phyloP scores from a whole-genome alignment of 2,113 vertebrate species.

The Oryctolagus cuniculus region DNA sequence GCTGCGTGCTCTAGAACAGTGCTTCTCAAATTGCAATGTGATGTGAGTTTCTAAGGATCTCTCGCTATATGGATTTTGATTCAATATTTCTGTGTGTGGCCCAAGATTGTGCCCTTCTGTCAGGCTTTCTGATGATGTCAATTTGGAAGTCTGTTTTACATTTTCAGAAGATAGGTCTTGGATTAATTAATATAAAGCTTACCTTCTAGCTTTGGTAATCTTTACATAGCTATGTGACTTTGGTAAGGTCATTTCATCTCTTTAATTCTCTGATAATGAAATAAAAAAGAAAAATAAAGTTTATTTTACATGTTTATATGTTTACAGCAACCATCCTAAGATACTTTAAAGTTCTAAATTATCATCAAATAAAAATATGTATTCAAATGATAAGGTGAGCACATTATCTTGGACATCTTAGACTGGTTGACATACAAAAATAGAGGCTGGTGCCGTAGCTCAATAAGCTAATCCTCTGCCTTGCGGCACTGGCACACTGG shows the following conservation, averaged over 20 bases:
- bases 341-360: not conserved
- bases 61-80: not conserved
- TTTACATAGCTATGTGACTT: not conserved
- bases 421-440: not conserved
- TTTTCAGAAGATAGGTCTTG: not conserved
- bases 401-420: constrained; percentile 5
- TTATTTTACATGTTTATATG: not conserved
- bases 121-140: no score
- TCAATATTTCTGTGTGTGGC: not conserved
- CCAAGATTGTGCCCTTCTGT: not conserved
- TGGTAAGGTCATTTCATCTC: not conserved
- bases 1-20: not conserved
- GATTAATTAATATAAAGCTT: not conserved
- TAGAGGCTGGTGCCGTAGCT: no score
- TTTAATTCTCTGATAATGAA: not conserved
- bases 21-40: not conserved
- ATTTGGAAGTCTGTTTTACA: rapidly evolving
- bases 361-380: not conserved
- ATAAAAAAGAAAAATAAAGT: not conserved
- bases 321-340: not conserved
- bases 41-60: not conserved
- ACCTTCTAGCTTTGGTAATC: not conserved
- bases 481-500: no score
- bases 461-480: no score
- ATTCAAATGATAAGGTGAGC: not conserved